Evolutionary conservation across 2,113 vertebrate species (phyloP).

Genomic region (Monopterus albus): DNA sequence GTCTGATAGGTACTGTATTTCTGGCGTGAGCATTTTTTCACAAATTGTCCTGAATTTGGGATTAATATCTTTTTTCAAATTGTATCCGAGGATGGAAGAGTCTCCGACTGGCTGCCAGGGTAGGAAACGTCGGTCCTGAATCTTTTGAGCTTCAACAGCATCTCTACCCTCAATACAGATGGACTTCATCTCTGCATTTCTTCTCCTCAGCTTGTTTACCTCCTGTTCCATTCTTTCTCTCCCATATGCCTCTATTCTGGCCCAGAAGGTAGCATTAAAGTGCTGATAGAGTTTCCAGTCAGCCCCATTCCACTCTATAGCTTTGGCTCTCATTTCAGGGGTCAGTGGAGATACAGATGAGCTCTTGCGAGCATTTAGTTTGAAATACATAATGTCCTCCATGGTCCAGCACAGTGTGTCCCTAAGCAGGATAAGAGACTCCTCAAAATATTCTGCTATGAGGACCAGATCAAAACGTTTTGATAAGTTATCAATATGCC

Average conservation of each 20-base stretch:
- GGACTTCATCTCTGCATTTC: slow-evolving; percentile 87
- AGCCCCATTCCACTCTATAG: slow-evolving; percentile 88
- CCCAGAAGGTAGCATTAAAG: slow-evolving; percentile 94
- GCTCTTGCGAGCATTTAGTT: slow-evolving; percentile 88
- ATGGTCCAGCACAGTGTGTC: slow-evolving; percentile 92
- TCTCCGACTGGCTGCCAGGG: slow-evolving; percentile 96
- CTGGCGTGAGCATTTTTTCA: slow-evolving; percentile 94
- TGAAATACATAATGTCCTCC: slow-evolving; percentile 93
- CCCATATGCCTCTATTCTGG: slow-evolving; percentile 87
- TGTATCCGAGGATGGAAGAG: slow-evolving; percentile 93
- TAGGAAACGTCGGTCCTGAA: slow-evolving; percentile 86
- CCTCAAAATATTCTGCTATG: slow-evolving; percentile 92
- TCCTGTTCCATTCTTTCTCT: slow-evolving; percentile 86
- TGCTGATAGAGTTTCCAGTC: slow-evolving; percentile 91
- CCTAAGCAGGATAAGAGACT: slow-evolving; percentile 93
- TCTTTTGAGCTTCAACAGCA: slow-evolving; percentile 85
- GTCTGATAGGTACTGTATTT: slow-evolving; percentile 92
- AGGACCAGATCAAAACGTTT: slow-evolving; percentile 89
- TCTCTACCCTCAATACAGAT: slow-evolving; percentile 88
- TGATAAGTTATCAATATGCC: slow-evolving; percentile 83
- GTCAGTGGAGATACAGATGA: slow-evolving; percentile 82
- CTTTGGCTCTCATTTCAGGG: slow-evolving; percentile 84
- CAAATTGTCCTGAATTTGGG: slow-evolving; percentile 84
- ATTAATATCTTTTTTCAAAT: slow-evolving; percentile 87
- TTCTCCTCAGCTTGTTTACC: slow-evolving; percentile 82